Percentiles rank a stretch among this genome's conserved stretches.
These are phyloP conservation scores for Empidonax traillii DNA, from an alignment of 2,113 vertebrate genomes.

Conservation along the genomic window DNA sequence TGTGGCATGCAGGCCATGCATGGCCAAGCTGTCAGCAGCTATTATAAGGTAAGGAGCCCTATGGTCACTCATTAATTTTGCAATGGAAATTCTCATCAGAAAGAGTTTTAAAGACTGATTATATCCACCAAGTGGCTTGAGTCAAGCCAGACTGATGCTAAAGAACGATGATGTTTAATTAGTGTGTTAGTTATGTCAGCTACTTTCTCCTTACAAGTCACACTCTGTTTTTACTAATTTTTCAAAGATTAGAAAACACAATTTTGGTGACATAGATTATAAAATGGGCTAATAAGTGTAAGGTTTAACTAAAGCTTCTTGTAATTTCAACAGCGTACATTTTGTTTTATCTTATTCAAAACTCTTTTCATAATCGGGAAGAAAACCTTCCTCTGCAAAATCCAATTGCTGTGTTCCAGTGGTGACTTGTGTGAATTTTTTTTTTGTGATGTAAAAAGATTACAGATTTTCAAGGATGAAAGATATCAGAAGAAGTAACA, in stretches of 20 bases:
- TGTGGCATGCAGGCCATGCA: not conserved
- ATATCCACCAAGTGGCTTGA: not conserved
- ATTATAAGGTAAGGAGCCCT: not conserved
- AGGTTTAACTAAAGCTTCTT: not conserved
- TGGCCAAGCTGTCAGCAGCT: not conserved
- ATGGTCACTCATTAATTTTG: not conserved
- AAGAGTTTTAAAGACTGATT: not conserved
- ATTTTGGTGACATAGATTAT: not conserved
- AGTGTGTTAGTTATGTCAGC: not conserved
- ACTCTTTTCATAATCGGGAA: not conserved
- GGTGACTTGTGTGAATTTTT: not conserved
- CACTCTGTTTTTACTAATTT: not conserved
- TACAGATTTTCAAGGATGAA: not conserved
- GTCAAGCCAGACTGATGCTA: not conserved
- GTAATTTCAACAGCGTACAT: not conserved
- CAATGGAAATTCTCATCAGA: not conserved
- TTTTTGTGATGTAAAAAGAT: not conserved
- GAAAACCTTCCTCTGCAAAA: not conserved
- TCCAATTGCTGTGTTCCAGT: not conserved
- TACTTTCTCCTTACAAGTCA: not conserved
- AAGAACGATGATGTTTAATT: not conserved
- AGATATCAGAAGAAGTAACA: not conserved
- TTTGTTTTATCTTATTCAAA: not conserved
- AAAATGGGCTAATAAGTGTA: not conserved
- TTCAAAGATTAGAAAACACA: not conserved